These are phyloP conservation scores for Eupeodes luniger DNA, from an alignment of 2,888 invertebrate species.

Conservation along the genomic window DNA sequence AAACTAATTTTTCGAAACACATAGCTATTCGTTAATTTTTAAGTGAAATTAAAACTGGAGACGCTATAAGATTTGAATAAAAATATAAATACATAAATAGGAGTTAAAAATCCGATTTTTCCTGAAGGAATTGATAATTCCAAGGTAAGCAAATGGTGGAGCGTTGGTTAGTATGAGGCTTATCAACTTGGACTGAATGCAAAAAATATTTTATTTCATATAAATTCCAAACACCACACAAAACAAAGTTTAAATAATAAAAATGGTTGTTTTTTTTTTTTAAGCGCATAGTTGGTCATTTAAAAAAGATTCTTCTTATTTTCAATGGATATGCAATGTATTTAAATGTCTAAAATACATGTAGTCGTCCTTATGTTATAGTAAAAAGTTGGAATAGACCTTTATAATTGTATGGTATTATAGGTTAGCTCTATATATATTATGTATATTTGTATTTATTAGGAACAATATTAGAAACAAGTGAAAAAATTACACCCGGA, in stretches of 20 bases:
- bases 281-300: neutral
- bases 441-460: neutral
- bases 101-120: neutral
- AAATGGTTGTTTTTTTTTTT: neutral
- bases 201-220: neutral
- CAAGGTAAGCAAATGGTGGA: neutral
- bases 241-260: slow-evolving; percentile 7
- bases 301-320: too few relatives aligned
- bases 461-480: slow-evolving; percentile 30
- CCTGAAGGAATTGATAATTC: neutral
- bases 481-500: neutral
- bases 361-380: neutral
- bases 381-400: neutral
- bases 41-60: too few relatives aligned
- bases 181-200: neutral
- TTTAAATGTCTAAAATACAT: neutral
- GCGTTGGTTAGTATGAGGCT: neutral
- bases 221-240: slow-evolving; percentile 40
- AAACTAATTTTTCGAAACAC: too few relatives aligned
- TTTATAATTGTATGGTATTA: neutral
- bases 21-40: too few relatives aligned
- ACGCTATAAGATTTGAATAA: too few relatives aligned
- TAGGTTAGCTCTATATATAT: neutral
- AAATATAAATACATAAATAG: too few relatives aligned
- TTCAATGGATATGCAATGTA: too few relatives aligned